Conservation (phyloP, 2,797 vertebrate species). For the Podarcis siculus region DNA sequence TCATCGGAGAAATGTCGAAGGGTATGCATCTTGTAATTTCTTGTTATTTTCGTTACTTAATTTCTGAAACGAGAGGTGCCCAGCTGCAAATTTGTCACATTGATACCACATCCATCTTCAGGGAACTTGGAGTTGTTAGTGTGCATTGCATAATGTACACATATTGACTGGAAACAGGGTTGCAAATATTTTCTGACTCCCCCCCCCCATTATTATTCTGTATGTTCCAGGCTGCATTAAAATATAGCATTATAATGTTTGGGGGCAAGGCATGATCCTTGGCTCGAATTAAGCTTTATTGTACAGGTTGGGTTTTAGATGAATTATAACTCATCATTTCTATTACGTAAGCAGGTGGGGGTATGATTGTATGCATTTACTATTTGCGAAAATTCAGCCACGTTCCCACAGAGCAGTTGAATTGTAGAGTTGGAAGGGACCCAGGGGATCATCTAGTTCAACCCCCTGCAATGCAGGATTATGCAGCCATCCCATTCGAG, state of each 20-base stretch:
- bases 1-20: too few species aligned
- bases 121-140: too few species aligned
- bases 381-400: neutral
- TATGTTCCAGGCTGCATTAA: neutral
- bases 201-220: too few species aligned
- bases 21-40: neutral
- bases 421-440: too few species aligned
- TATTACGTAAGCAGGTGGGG: too few species aligned
- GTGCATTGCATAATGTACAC: neutral
- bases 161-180: too few species aligned
- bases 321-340: too few species aligned
- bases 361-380: too few species aligned
- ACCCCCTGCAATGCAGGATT: too few species aligned
- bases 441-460: too few species aligned
- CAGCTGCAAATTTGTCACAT: neutral
- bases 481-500: too few species aligned
- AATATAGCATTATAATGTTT: too few species aligned
- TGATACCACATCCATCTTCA: neutral
- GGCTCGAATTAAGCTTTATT: neutral
- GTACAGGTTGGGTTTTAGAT: neutral
- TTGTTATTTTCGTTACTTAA: neutral
- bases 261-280: neutral
- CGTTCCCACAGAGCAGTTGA: neutral
- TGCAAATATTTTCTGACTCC: neutral
- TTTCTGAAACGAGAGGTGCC: neutral